phyloP scores from a whole-genome alignment of 2,888 invertebrate species.

The Carterocephalus palaemon region DNA sequence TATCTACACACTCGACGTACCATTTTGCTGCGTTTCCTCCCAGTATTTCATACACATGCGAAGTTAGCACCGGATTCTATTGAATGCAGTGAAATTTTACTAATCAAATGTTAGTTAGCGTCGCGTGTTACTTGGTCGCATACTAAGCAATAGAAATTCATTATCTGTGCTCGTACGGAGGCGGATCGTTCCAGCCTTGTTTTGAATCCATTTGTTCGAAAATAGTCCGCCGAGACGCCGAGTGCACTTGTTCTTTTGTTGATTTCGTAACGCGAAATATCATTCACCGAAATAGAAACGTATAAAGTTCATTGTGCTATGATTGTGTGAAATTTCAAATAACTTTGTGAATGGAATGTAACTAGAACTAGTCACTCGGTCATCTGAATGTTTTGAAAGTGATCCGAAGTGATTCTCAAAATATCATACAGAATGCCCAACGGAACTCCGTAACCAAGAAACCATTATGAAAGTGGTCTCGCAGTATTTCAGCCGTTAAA shows the following conservation, averaged over 20 bases:
- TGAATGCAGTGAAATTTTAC: constrained; percentile 26
- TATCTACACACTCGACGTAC: constrained; percentile 67
- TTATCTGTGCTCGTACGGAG: constrained; percentile 31
- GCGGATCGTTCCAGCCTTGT: constrained; percentile 27
- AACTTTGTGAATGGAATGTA: constrained; percentile 6
- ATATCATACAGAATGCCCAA: too few relatives aligned
- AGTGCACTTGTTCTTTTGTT: constrained; percentile 9
- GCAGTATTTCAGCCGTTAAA: too few relatives aligned
- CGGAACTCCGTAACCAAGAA: too few relatives aligned
- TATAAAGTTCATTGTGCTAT: neutral
- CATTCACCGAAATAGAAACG: constrained; percentile 7
- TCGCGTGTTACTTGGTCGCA: constrained; percentile 33
- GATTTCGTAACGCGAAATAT: constrained; percentile 12
- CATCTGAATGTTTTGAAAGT: too few relatives aligned
- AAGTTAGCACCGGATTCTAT: constrained; percentile 44
- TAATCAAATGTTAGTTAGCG: constrained; percentile 28
- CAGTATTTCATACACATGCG: constrained; percentile 53
- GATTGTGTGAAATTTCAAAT: constrained; percentile 1
- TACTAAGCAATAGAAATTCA: constrained; percentile 36
- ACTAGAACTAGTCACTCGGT: too few relatives aligned
- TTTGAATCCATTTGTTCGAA: constrained; percentile 23
- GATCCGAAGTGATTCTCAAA: too few relatives aligned
- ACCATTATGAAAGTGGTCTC: too few relatives aligned
- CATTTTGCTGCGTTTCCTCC: constrained; percentile 59
- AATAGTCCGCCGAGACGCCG: constrained; percentile 18